phyloP scores from a whole-genome alignment of 2,797 vertebrate genomes.

The Gouania willdenowi region DNA sequence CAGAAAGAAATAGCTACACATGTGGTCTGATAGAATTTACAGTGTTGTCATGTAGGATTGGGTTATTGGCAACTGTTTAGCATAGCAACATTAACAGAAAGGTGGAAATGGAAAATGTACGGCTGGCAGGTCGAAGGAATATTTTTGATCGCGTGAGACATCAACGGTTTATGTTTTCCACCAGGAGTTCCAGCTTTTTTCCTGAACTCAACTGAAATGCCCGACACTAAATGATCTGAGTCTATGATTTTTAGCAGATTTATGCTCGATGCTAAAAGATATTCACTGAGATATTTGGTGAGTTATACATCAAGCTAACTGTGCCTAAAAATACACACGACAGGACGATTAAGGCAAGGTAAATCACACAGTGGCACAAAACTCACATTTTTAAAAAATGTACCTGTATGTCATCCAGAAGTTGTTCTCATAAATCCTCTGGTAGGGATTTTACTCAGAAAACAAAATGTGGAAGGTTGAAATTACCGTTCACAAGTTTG shows the following conservation, averaged over 20 bases:
- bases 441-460: too few relatives aligned
- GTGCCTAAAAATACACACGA: constrained; percentile 2
- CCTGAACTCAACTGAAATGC: constrained; percentile 36
- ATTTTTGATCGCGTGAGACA: constrained; percentile 70
- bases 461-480: too few relatives aligned
- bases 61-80: constrained; percentile 68
- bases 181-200: constrained; percentile 54
- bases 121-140: constrained; percentile 61
- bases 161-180: constrained; percentile 71
- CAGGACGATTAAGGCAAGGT: too few relatives aligned
- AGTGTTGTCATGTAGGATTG: constrained; percentile 61
- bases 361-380: too few relatives aligned
- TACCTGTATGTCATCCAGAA: too few relatives aligned
- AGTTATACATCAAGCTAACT: constrained; percentile 8
- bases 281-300: constrained; percentile 4
- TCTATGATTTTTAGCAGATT: constrained; percentile 55
- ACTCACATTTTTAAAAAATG: too few relatives aligned
- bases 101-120: constrained; percentile 61
- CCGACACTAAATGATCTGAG: constrained; percentile 52
- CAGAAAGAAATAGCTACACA: constrained; percentile 51
- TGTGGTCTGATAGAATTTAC: constrained; percentile 72
- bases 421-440: too few relatives aligned
- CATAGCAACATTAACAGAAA: constrained; percentile 68
- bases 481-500: too few relatives aligned
- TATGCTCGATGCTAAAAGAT: constrained; percentile 29